Percentiles rank a stretch among this genome's conserved stretches.
phyloP scores from a whole-genome alignment of 2,888 invertebrate genomes.

The Epistrophella euchroma region DNA sequence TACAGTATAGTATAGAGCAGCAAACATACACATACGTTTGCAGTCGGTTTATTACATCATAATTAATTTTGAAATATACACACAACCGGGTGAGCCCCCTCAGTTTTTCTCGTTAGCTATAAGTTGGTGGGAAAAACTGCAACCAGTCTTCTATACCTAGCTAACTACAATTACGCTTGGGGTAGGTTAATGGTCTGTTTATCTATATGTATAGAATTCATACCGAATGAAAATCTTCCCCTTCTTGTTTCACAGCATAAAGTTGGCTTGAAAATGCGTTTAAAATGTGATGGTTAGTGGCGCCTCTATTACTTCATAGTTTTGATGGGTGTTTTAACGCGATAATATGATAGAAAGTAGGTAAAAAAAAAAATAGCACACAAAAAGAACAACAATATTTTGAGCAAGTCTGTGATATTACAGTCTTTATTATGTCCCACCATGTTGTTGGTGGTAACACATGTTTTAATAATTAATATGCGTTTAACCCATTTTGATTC shows the following conservation, averaged over 20 bases:
- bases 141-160: slow-evolving; percentile 45
- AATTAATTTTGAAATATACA: slow-evolving; percentile 74
- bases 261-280: slow-evolving; percentile 56
- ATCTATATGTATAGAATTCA: neutral
- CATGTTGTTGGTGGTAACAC: slow-evolving; percentile 51
- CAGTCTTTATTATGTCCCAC: slow-evolving; percentile 2
- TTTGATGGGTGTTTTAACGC: slow-evolving; percentile 72
- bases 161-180: slow-evolving; percentile 19
- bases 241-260: neutral
- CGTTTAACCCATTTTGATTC: slow-evolving; percentile 67
- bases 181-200: slow-evolving; percentile 23
- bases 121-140: slow-evolving; percentile 68
- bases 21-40: slow-evolving; percentile 53
- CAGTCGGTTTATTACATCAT: slow-evolving; percentile 74
- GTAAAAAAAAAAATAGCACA: slow-evolving; percentile 3
- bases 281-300: slow-evolving; percentile 45
- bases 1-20: neutral
- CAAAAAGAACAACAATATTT: slow-evolving; percentile 30
- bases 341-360: slow-evolving; percentile 71
- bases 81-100: slow-evolving; percentile 6
- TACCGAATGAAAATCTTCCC: neutral
- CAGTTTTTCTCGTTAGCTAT: slow-evolving; percentile 36
- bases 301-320: slow-evolving; percentile 62
- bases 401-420: slow-evolving; percentile 29
- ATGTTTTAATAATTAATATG: slow-evolving; percentile 73